Evolutionary conservation across 2,113 vertebrate species (phyloP).

Genomic region (Hydropotes inermis): DNA sequence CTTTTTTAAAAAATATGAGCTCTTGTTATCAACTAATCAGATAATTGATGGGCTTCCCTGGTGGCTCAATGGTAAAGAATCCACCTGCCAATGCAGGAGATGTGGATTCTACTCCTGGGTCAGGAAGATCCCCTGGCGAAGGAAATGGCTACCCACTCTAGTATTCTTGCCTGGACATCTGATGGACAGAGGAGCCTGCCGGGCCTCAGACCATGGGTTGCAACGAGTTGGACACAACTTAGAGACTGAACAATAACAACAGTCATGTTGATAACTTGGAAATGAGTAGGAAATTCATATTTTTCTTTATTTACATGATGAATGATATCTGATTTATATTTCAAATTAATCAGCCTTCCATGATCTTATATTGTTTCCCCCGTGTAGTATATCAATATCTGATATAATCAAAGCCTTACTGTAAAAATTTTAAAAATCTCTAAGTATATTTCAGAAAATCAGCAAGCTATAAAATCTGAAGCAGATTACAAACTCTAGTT

Average conservation of each 20-base stretch:
- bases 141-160: background rate
- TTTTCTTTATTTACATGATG: background rate
- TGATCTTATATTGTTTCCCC: background rate
- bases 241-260: too few relatives aligned
- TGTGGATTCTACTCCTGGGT: background rate
- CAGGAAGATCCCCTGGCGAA: background rate
- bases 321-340: background rate
- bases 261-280: background rate
- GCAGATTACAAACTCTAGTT: background rate
- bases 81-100: background rate
- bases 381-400: background rate
- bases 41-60: background rate
- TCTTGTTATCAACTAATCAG: background rate
- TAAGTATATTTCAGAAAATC: conserved; percentile 2
- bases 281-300: background rate
- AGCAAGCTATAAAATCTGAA: background rate
- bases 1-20: background rate
- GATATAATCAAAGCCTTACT: background rate
- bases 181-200: background rate
- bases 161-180: background rate
- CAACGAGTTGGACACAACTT: too few relatives aligned
- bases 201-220: too few relatives aligned
- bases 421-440: background rate
- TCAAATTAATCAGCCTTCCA: background rate
- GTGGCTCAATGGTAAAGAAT: background rate